Evolutionary conservation across 2,888 invertebrate genomes (phyloP).

Genomic region (Ochropacha duplaris): DNA sequence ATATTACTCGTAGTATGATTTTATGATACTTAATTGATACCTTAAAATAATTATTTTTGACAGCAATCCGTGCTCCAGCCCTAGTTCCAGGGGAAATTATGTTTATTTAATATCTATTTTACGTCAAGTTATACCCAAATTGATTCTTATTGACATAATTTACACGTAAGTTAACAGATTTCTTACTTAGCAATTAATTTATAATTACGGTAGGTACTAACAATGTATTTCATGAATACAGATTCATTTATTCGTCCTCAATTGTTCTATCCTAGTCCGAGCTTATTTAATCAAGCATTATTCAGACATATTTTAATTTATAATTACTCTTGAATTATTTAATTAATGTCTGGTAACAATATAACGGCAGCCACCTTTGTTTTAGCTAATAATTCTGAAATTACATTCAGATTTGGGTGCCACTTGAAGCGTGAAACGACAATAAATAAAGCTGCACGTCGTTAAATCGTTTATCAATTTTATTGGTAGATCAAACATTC

Average conservation of each 20-base stretch:
- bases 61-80: no score
- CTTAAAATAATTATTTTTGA: no score
- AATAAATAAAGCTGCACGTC: not conserved
- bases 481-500: no score
- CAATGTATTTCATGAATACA: not conserved
- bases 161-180: no score
- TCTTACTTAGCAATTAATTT: no score
- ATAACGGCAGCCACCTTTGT: conserved; percentile 2
- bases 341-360: conserved; percentile 11
- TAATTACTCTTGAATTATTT: conserved; percentile 9
- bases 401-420: conserved; percentile 5
- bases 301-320: not conserved
- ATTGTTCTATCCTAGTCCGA: not conserved
- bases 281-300: not conserved
- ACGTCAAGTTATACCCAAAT: no score
- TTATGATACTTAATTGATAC: no score
- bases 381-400: conserved; percentile 12
- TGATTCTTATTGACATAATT: no score
- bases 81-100: no score
- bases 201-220: no score
- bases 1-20: no score
- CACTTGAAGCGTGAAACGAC: not conserved
- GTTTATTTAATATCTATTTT: no score
- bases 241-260: not conserved
- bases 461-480: not conserved